Evolutionary conservation across 2,113 vertebrate genomes (phyloP).

Genomic region (Melanotaenia duboulayi): DNA sequence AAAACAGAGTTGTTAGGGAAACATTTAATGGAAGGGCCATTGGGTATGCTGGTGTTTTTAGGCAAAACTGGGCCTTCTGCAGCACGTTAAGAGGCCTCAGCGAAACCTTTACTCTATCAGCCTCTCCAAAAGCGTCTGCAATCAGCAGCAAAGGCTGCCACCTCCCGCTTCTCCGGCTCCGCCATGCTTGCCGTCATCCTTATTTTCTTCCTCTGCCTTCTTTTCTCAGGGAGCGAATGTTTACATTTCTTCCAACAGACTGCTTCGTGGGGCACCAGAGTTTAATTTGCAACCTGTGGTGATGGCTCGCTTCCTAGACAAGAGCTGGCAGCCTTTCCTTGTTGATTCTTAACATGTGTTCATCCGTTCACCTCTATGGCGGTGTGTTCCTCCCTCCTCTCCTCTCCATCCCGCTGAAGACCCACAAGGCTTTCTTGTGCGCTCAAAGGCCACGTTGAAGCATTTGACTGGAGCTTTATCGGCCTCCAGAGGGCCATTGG

Average conservation of each 20-base stretch:
- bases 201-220: slow-evolving; percentile 53
- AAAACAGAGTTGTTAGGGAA: slow-evolving; percentile 53
- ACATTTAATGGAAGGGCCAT: slow-evolving; percentile 45
- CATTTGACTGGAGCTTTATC: slow-evolving; percentile 70
- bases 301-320: slow-evolving; percentile 83
- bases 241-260: slow-evolving; percentile 81
- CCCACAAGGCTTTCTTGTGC: slow-evolving; percentile 69
- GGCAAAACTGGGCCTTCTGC: slow-evolving; percentile 29
- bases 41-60: slow-evolving; percentile 41
- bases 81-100: slow-evolving; percentile 21
- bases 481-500: slow-evolving; percentile 50
- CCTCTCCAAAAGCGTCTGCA: slow-evolving; percentile 27
- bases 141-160: slow-evolving; percentile 39
- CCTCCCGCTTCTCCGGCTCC: slow-evolving; percentile 45
- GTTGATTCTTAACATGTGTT: slow-evolving; percentile 85
- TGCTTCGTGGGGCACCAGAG: slow-evolving; percentile 79
- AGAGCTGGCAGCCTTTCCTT: slow-evolving; percentile 78
- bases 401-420: slow-evolving; percentile 32
- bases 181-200: slow-evolving; percentile 37
- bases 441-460: slow-evolving; percentile 69
- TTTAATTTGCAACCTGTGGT: slow-evolving; percentile 86
- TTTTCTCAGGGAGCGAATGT: slow-evolving; percentile 70
- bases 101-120: slow-evolving; percentile 22
- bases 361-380: slow-evolving; percentile 76
- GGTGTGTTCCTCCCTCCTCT: slow-evolving; percentile 34